Base-by-base conservation (phyloP, 2,888 invertebrate genomes). In the Hoplodrina blanda region DNA sequence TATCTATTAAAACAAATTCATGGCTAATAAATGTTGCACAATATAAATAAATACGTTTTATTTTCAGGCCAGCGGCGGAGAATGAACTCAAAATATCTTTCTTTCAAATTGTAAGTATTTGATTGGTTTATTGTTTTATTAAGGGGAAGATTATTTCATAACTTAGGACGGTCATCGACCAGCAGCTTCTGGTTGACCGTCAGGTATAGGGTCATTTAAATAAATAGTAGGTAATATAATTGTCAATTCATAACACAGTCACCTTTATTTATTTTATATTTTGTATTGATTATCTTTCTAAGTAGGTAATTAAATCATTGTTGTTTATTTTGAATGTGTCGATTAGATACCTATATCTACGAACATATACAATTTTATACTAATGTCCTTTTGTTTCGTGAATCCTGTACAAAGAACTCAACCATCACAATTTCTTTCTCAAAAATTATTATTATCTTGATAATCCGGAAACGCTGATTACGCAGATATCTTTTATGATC, bases 51-150 rank as follows among this genome's bases (percentile, higher is more conserved):
- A 50, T 11, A 44, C 1, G 33, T 50, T 67, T 65, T 49, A 5
- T 61, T 84, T 85, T 11, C 83, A 84, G 84, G 5, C 15, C 66
- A 53, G 13, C 55, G 11, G 15, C 61, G 25, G 59, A 73, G 11
- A 65, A 67, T 60, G 79, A 85, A 52, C 44, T 54, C 1, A 30
- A 71, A 8, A 64, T 84, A 69, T 83, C 80, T 1, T 84, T 67
- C 37, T 20, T 67, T 30, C 37, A 81, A 72, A 85, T 84, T 56
- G 89, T 90, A 73, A 90, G 89, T 84, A 20, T 41, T 33, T 13
- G 15, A 15, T 52, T 41, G 6, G n/a, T 50, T 41, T 4, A 3
- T n/a, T 15, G 6, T 61, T 37, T 25, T 37, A 8, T 13, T 41
- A 4, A 41, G 13, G 2, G 41, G 41, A 13, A 41, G 41, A 13